Evolutionary conservation across 2,797 vertebrate genomes (phyloP).

Genomic region (Choloepus didactylus): DNA sequence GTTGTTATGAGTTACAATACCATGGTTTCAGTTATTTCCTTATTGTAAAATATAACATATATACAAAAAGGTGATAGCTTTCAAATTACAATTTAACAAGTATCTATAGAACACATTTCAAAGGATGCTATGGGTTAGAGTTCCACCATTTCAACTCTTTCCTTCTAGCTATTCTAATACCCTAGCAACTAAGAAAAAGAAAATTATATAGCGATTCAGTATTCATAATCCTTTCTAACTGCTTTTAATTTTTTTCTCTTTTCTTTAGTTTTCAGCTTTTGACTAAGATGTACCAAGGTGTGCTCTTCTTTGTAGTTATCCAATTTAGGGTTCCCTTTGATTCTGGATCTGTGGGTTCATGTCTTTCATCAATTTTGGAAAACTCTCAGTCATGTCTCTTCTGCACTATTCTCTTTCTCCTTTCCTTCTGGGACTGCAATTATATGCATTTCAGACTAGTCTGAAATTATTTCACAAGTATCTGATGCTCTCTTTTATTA

Average conservation of each 20-base stretch:
- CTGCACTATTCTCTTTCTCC: not conserved
- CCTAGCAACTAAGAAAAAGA: too few species aligned
- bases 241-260: constrained; percentile 5
- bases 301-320: constrained; percentile 44
- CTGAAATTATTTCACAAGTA: not conserved
- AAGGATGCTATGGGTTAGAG: too few species aligned
- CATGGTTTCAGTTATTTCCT: too few species aligned
- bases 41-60: too few species aligned
- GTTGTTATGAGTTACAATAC: too few species aligned
- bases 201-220: too few species aligned
- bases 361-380: constrained; percentile 27
- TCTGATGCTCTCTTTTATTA: not conserved
- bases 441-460: not conserved
- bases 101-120: too few species aligned
- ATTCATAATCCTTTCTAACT: not conserved
- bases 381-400: not conserved
- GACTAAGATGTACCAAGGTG: not conserved
- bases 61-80: too few species aligned
- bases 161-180: too few species aligned
- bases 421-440: not conserved
- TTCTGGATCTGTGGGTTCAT: constrained; percentile 23
- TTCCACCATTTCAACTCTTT: too few species aligned
- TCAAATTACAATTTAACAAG: too few species aligned
- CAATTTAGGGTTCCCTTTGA: not conserved
- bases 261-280: constrained; percentile 28